Evolutionary conservation across 2,888 invertebrate species (phyloP).

Genomic region (Syritta pipiens): DNA sequence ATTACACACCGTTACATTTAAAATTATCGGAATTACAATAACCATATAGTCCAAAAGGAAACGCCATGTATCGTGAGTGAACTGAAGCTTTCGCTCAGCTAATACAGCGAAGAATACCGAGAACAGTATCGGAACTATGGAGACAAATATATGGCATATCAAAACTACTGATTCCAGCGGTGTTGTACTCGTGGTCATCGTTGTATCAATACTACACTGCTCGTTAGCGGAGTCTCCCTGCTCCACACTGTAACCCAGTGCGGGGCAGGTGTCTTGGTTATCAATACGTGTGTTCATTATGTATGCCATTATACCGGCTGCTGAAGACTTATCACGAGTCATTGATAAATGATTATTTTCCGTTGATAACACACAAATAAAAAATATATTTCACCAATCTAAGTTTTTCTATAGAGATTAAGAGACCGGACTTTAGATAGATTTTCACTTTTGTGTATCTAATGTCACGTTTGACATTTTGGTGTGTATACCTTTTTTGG

Average conservation of each 20-base stretch:
- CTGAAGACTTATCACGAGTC: not conserved
- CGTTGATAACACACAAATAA: not conserved
- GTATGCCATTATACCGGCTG: not conserved
- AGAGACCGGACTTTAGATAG: too few species aligned
- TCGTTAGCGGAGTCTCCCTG: not conserved
- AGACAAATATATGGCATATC: constrained; percentile 70
- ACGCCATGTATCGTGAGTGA: constrained; percentile 57
- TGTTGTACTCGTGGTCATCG: constrained; percentile 13
- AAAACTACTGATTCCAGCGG: constrained; percentile 67
- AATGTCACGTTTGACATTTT: too few species aligned
- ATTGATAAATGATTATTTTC: too few species aligned
- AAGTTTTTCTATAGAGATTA: too few species aligned
- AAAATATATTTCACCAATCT: not conserved
- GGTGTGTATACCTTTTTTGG: too few species aligned
- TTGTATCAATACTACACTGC: not conserved
- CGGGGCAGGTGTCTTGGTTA: not conserved
- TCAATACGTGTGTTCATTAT: not conserved
- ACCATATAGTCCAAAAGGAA: constrained; percentile 81
- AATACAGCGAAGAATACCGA: constrained; percentile 35
- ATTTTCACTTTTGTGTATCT: too few species aligned
- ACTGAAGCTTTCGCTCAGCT: constrained; percentile 6
- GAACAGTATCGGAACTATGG: constrained; percentile 71
- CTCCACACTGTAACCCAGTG: not conserved
- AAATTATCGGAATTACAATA: constrained; percentile 81
- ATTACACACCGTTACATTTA: constrained; percentile 81